A percentile compares a stretch with the other conserved stretches of the same genome.
Evolutionary conservation across 2,113 vertebrate species (phyloP).

Genomic region (Bujurquina vittata): DNA sequence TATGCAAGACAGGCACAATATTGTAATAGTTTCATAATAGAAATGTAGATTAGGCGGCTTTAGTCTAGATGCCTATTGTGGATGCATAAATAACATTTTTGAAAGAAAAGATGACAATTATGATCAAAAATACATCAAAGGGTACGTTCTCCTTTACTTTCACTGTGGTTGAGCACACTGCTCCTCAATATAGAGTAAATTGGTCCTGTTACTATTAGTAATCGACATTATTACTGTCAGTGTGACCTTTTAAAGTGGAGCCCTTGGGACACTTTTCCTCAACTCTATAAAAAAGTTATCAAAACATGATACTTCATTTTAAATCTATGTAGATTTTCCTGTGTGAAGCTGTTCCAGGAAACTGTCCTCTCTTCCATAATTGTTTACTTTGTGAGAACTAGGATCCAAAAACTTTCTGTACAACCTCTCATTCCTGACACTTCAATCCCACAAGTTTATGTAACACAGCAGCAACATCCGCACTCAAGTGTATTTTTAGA

Average conservation of each 20-base stretch:
- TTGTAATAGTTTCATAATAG: neutral
- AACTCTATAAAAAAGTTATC: constrained; percentile 35
- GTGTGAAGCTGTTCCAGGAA: constrained; percentile 66
- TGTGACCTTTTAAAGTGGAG: constrained; percentile 11
- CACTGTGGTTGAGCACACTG: neutral
- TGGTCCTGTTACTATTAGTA: neutral
- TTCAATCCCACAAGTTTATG: constrained; percentile 66
- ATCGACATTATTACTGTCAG: neutral
- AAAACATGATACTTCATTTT: constrained; percentile 35
- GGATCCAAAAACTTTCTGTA: constrained; percentile 65
- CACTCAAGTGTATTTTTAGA: constrained; percentile 75
- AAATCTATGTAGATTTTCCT: constrained; percentile 32
- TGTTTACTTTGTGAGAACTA: constrained; percentile 67
- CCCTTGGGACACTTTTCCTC: constrained; percentile 19
- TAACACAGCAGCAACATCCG: constrained; percentile 71
- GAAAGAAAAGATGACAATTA: neutral
- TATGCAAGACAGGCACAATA: neutral
- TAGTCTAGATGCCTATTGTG: neutral
- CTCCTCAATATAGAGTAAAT: neutral
- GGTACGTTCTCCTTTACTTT: neutral
- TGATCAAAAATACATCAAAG: neutral
- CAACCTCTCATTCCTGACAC: constrained; percentile 74
- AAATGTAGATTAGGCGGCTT: neutral
- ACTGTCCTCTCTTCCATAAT: constrained; percentile 50
- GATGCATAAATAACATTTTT: neutral